Base-by-base conservation (phyloP, 2,113 vertebrate genomes). In the Casuarius casuarius region DNA sequence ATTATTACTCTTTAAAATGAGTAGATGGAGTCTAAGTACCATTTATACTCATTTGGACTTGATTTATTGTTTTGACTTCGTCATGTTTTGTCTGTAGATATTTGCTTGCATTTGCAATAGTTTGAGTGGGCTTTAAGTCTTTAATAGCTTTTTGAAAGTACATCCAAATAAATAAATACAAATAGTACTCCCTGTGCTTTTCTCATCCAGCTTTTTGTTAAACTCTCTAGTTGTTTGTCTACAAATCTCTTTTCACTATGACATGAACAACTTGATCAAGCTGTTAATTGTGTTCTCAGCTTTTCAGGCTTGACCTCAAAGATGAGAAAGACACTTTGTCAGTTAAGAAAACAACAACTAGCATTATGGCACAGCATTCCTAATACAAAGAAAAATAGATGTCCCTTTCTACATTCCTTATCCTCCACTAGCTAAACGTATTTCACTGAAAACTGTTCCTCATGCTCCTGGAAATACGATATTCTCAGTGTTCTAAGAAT, bases 361-460 rank as follows among this genome's bases (percentile, higher is more conserved):
- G 10, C 67, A 7, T 35, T 66, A 25, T 4, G 16, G 1, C 1
- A 31, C 19, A 12, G 1, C 1, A n/a, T 78, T 87, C 62, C 14
- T 40, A 40, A 67, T 17, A 46, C 5, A 84, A 66, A 65, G 19
- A 42, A 66, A 82, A 93, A 61, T 10, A 70, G 8, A 63, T 40
- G 35, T 65, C 35, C 38, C 35, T 9, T 40, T 38, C 10, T 49
- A 76, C 33, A 13, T 40, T 81, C 15, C 12, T 87, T 59, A 31
- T 68, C 12, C 84, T 74, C 23, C 0, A 25, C 48, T 42, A 84
- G 14, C 2, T 80, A 70, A 83, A 51, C 58, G n/a, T 10, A 17
- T 35, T 93, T 70, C 42, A 42, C 4, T 59, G 9, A 63, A 77
- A 82, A 40, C 29, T 21, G 35, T 40, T 5, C 11, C 74, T 67